These are phyloP conservation scores for Dicyrtoma fusca DNA, from an alignment of 2,888 invertebrate genomes.

Conservation along the genomic window DNA sequence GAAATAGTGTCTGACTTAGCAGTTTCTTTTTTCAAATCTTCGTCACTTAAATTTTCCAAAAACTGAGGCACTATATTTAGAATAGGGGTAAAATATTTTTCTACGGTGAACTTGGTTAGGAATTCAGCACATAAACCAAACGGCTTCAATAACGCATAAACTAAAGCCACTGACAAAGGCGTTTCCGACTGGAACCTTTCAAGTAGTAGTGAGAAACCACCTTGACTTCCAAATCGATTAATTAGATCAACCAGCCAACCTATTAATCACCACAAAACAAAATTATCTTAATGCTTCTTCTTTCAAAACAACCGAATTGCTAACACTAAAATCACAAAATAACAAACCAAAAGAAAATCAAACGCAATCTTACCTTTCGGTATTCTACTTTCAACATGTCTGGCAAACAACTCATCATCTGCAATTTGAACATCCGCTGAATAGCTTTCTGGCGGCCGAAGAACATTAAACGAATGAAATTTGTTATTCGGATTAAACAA, in stretches of 20 bases:
- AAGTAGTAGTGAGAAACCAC: constrained; percentile 83
- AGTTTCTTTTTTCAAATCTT: constrained; percentile 92
- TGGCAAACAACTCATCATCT: constrained; percentile 74
- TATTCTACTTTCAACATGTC: constrained; percentile 78
- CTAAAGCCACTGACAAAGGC: constrained; percentile 74
- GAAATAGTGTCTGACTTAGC: constrained; percentile 95
- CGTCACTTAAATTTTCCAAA: constrained; percentile 89
- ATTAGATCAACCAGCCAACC: constrained; percentile 95
- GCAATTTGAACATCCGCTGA: constrained; percentile 67
- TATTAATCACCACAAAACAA: constrained; percentile 33
- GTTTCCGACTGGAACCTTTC: constrained; percentile 79
- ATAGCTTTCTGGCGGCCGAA: constrained; percentile 73
- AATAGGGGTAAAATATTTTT: constrained; percentile 89
- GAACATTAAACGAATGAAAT: constrained; percentile 85
- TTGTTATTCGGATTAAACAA: constrained; percentile 94
- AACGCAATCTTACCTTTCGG: constrained; percentile 67
- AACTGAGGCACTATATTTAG: constrained; percentile 86
- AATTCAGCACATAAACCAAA: constrained; percentile 91
- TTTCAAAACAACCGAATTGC: no score
- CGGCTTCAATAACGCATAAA: constrained; percentile 81
- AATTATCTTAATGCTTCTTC: no score
- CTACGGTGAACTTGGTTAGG: constrained; percentile 84
- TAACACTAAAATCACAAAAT: background rate
- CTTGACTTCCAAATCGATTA: constrained; percentile 86
- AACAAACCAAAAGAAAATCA: background rate